phyloP scores from a whole-genome alignment of 2,113 vertebrate genomes.

The Colius striatus region DNA sequence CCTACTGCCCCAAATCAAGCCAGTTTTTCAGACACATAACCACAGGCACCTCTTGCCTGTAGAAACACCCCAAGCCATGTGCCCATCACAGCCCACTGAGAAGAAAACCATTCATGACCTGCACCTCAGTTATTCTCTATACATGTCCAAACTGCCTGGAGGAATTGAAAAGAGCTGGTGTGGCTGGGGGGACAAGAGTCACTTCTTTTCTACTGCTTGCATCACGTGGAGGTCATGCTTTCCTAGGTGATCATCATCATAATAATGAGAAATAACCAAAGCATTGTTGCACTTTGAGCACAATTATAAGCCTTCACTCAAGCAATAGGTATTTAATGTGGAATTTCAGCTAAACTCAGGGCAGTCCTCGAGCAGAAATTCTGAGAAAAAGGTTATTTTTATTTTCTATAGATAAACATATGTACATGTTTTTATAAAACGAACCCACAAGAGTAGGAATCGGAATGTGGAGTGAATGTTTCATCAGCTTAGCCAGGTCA shows the following conservation, averaged over 20 bases:
- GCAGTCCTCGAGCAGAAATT: background rate
- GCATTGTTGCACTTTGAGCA: background rate
- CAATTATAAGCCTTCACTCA: background rate
- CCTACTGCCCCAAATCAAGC: background rate
- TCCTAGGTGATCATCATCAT: background rate
- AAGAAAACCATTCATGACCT: background rate
- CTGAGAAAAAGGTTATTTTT: no score
- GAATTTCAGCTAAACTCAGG: slow-evolving; percentile 1
- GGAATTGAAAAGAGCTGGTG: background rate
- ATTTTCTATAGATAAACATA: no score
- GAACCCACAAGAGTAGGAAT: background rate
- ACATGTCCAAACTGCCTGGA: background rate
- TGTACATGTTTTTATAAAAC: no score
- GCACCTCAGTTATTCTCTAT: background rate
- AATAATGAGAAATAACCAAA: background rate
- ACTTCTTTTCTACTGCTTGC: background rate
- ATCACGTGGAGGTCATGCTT: background rate
- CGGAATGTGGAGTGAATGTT: background rate
- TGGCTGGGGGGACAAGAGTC: background rate
- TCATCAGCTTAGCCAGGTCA: slow-evolving; percentile 30
- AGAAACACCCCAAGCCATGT: background rate
- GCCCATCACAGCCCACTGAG: background rate
- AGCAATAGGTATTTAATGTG: background rate
- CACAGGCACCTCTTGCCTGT: background rate
- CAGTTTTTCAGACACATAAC: background rate